Percentiles rank a stretch among this genome's conserved stretches.
Conservation (phyloP, 2,888 invertebrate genomes). For the Empis stercorea region DNA sequence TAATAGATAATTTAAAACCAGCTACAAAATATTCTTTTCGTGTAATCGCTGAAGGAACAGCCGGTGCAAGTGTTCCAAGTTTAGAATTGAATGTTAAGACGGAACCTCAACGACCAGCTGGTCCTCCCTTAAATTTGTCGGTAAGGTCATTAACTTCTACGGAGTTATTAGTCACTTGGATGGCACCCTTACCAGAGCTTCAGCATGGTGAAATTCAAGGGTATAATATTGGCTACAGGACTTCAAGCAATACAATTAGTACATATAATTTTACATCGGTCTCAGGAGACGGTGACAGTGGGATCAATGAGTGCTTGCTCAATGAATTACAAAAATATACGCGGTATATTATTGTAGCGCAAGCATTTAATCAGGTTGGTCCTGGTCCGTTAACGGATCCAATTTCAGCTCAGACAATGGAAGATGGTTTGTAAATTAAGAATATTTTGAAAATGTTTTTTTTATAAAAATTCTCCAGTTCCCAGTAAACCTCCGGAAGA, state of each 20-base stretch:
- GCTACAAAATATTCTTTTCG: slow-evolving; percentile 57
- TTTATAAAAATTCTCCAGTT: slow-evolving; percentile 38
- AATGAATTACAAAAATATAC: slow-evolving; percentile 52
- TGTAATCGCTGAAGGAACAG: slow-evolving; percentile 60
- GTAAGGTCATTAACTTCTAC: slow-evolving; percentile 60
- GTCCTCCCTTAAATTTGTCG: slow-evolving; percentile 51
- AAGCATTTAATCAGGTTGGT: slow-evolving; percentile 63
- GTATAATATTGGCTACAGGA: slow-evolving; percentile 50
- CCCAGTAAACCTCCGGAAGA: slow-evolving; percentile 68
- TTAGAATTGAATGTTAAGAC: slow-evolving; percentile 49
- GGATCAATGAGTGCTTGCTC: slow-evolving; percentile 49
- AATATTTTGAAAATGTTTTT: neutral
- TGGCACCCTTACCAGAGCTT: slow-evolving; percentile 53
- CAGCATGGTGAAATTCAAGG: slow-evolving; percentile 64
- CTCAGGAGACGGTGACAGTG: slow-evolving; percentile 55
- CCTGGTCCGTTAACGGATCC: slow-evolving; percentile 58
- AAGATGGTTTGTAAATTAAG: slow-evolving; percentile 46
- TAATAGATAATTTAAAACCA: slow-evolving; percentile 55
- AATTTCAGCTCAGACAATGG: slow-evolving; percentile 54
- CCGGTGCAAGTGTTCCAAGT: slow-evolving; percentile 55
- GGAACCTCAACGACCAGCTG: slow-evolving; percentile 57
- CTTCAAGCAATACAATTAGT: slow-evolving; percentile 37
- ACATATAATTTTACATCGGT: slow-evolving; percentile 56
- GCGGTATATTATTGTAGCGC: slow-evolving; percentile 54
- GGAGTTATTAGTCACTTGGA: slow-evolving; percentile 59